Percentiles rank a stretch among this genome's conserved stretches.
These are phyloP conservation scores for Eubucco bourcierii DNA, from an alignment of 2,113 vertebrate species.

Conservation along the genomic window DNA sequence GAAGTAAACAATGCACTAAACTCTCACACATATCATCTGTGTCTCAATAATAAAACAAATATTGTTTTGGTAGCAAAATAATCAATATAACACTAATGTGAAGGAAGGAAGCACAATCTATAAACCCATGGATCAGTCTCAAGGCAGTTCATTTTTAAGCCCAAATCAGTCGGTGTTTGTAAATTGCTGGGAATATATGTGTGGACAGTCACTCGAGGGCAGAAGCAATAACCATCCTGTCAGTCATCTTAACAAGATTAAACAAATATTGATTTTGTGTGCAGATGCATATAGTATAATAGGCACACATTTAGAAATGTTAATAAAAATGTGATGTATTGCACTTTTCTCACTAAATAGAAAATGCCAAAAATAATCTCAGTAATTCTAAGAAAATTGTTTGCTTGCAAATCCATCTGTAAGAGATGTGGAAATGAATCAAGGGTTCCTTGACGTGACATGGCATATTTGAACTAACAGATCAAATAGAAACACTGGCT, in stretches of 20 bases:
- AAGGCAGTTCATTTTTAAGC: conserved; percentile 45
- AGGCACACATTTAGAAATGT: background rate
- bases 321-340: conserved; percentile 34
- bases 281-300: conserved; percentile 12
- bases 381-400: conserved; percentile 3
- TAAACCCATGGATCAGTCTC: background rate
- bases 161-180: background rate
- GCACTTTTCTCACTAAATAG: background rate
- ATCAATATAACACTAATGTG: conserved; percentile 15
- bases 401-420: conserved; percentile 31
- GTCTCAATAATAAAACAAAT: conserved; percentile 23
- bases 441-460: background rate
- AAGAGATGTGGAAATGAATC: conserved; percentile 33
- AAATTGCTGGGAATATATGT: conserved; percentile 56
- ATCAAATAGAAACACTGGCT: conserved; percentile 32
- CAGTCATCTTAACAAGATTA: conserved; percentile 70
- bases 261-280: conserved; percentile 41
- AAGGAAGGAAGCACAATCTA: conserved; percentile 20
- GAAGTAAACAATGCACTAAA: background rate
- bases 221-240: conserved; percentile 70
- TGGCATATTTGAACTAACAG: conserved; percentile 29
- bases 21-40: background rate
- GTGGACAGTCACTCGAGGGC: conserved; percentile 48
- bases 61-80: conserved; percentile 42
- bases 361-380: background rate